phyloP scores from a whole-genome alignment of 2,113 vertebrate genomes.

The Globicephala melas region DNA sequence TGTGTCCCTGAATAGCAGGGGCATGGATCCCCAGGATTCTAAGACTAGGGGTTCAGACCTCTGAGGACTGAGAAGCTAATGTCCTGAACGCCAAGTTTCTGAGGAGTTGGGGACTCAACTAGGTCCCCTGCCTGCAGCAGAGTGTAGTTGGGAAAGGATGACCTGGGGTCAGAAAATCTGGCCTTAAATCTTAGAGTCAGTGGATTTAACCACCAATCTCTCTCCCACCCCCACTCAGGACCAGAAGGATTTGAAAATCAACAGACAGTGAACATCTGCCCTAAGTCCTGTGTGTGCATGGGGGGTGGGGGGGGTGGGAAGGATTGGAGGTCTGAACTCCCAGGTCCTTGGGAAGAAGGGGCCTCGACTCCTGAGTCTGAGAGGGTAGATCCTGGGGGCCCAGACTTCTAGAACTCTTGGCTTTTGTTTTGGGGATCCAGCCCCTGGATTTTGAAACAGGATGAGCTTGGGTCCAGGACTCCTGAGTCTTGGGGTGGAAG shows the following conservation, averaged over 20 bases:
- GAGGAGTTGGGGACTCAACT: neutral
- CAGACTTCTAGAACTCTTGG: neutral
- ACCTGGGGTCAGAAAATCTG: slow-evolving; percentile 38
- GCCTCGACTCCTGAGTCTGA: neutral
- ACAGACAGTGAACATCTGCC: slow-evolving; percentile 44
- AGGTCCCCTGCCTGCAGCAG: neutral
- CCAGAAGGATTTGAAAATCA: slow-evolving; percentile 64
- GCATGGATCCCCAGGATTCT: neutral
- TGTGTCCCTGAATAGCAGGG: neutral
- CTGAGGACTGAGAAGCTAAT: neutral
- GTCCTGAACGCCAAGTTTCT: neutral
- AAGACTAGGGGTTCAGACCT: neutral
- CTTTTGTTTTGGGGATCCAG: neutral
- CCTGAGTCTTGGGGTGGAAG: slow-evolving; percentile 26
- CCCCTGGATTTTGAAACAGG: neutral
- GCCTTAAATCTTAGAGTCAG: slow-evolving; percentile 50
- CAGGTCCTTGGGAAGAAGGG: neutral
- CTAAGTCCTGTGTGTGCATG: neutral
- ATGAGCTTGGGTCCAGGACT: neutral
- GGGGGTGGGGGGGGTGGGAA: fast-evolving
- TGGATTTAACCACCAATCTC: slow-evolving; percentile 53
- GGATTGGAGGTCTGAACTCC: neutral
- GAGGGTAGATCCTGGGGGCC: neutral
- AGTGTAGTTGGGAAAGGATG: neutral
- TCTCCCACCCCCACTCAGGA: neutral